A percentile compares a stretch with the other conserved stretches of the same genome.
Conservation (phyloP, 2,113 vertebrate species). For the Lampris megalopsis region DNA sequence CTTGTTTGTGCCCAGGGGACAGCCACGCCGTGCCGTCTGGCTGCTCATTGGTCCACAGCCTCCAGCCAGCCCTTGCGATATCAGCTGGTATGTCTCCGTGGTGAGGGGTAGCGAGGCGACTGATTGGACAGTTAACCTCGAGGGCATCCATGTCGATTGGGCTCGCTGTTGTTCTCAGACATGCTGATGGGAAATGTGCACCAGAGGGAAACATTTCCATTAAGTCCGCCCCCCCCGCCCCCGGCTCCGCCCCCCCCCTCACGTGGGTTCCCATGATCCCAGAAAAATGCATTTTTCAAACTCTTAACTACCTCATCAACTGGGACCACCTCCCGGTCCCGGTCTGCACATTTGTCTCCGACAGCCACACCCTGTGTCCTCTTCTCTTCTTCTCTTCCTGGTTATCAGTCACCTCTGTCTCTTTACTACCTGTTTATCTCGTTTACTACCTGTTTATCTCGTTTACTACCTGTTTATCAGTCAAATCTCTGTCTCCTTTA, state of each 20-base stretch:
- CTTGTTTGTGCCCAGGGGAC: conserved; percentile 8
- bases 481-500: too few relatives aligned
- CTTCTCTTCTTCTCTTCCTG: too few relatives aligned
- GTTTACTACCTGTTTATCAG: too few relatives aligned
- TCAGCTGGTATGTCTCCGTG: conserved; percentile 47
- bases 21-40: background rate
- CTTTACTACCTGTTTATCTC: too few relatives aligned
- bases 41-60: conserved; percentile 35
- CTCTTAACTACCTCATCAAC: conserved; percentile 46
- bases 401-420: too few relatives aligned
- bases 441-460: too few relatives aligned
- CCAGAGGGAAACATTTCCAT: conserved; percentile 45
- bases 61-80: conserved; percentile 23
- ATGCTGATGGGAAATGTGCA: conserved; percentile 60
- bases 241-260: too few relatives aligned
- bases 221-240: conserved; percentile 9
- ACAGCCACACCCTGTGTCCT: too few relatives aligned
- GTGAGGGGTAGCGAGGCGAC: conserved; percentile 56
- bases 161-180: conserved; percentile 54
- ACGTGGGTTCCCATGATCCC: too few relatives aligned
- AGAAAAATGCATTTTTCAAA: conserved; percentile 55
- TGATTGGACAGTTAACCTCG: conserved; percentile 73
- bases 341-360: too few relatives aligned
- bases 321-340: conserved; percentile 35
- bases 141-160: conserved; percentile 30